A percentile compares a stretch with the other conserved stretches of the same genome.
Conservation (phyloP, 2,797 vertebrate species). For the Phataginus tetradactyla region DNA sequence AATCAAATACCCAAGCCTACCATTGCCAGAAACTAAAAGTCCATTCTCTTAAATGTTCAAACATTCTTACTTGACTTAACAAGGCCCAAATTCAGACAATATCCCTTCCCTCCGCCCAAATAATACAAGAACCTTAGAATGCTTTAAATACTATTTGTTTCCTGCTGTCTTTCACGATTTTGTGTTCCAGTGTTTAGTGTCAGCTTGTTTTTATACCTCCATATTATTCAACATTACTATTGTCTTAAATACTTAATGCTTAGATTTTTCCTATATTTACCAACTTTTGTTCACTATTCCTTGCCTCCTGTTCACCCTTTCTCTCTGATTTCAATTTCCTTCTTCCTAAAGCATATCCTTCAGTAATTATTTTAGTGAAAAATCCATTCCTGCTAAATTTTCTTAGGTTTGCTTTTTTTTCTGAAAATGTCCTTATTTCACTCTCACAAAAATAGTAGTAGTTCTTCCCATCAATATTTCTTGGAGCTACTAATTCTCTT, state of each 20-base stretch:
- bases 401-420: not conserved
- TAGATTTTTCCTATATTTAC: constrained; percentile 1
- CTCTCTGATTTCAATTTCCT: constrained; percentile 45
- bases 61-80: constrained; percentile 49
- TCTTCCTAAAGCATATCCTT: constrained; percentile 18
- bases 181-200: not conserved
- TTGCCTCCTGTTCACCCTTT: constrained; percentile 9
- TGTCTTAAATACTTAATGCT: not conserved
- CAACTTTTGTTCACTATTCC: constrained; percentile 28
- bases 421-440: constrained; percentile 37
- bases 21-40: constrained; percentile 31
- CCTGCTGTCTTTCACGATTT: not conserved
- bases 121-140: constrained; percentile 24
- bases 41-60: constrained; percentile 60
- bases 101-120: constrained; percentile 2
- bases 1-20: constrained; percentile 58
- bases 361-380: constrained; percentile 16
- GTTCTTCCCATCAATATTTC: not conserved
- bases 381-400: constrained; percentile 27
- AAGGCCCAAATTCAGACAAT: constrained; percentile 39
- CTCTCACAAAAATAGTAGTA: not conserved
- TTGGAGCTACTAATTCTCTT: not conserved
- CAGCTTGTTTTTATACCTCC: constrained; percentile 8
- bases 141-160: constrained; percentile 54
- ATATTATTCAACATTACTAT: constrained; percentile 5